Conservation (phyloP, 2,113 vertebrate genomes). For the Jaculus jaculus region DNA sequence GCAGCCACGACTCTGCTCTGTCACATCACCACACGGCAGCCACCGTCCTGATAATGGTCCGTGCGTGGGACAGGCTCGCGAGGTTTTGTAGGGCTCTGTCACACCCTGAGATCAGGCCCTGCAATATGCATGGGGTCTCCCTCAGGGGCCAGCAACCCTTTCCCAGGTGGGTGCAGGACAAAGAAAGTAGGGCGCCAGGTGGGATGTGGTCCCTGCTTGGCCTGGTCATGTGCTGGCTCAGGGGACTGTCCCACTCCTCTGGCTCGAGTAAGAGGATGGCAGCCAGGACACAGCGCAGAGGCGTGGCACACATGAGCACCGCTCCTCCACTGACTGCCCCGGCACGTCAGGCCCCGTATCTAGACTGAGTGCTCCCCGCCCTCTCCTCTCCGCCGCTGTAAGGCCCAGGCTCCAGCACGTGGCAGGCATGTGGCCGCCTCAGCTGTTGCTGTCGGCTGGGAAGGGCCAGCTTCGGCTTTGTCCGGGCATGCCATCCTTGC, state of each 20-base stretch:
- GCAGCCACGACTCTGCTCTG: background rate
- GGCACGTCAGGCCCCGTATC: background rate
- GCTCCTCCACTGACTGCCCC: background rate
- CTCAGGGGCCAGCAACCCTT: no score
- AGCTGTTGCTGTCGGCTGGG: background rate
- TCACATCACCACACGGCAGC: no score
- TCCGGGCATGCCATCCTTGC: no score
- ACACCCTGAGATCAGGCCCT: no score
- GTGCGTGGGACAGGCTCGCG: no score
- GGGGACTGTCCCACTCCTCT: background rate
- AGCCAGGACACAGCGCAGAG: background rate
- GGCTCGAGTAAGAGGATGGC: no score
- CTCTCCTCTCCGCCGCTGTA: background rate
- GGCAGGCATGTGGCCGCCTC: background rate
- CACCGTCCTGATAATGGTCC: no score
- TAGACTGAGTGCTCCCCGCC: background rate
- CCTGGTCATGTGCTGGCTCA: background rate
- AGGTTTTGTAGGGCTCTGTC: no score
- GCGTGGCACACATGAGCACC: background rate
- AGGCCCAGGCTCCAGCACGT: background rate
- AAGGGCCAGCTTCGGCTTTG: background rate
- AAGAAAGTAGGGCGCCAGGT: background rate
- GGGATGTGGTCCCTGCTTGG: background rate
- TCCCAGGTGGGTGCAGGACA: background rate
- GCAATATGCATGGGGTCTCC: no score